Evolutionary conservation across 1,140 invertebrate species (phyloP), one percentile per base, ranked within the genome.

Genomic region (Carposina sasakii): DNA sequence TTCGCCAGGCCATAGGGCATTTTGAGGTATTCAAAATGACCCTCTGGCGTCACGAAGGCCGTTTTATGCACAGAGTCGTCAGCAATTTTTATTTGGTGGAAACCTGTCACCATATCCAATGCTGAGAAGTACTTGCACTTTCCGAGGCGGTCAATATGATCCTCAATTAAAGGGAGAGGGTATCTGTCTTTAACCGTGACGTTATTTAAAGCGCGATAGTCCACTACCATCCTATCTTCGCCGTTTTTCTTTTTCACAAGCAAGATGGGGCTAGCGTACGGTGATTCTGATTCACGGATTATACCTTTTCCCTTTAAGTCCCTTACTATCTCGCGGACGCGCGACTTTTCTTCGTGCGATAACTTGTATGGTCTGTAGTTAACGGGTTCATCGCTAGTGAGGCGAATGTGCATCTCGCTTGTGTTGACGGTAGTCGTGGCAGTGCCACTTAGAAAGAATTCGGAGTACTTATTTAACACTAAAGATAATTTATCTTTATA

Each of bases 131-230:
- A 47, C 8, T 23, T 41, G 3, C 28, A 15, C 8, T 64, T 15
- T 9, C 30, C 44, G 15, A 46, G 17, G 1, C 44, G 19, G 13
- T 46, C 44, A 16, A 46, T 36, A 13, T 46, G 23, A 70, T 39
- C 15, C n/a, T n/a, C n/a, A n/a, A n/a, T n/a, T n/a, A n/a, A n/a
- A n/a, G n/a, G n/a, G n/a, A n/a, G n/a, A n/a, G 71, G 74, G 54
- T 50, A 76, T 26, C 53, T 20, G 22, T 73, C 67, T 39, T 57
- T 59, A 2, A 57, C 51, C 0, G 62, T 71, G 28, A 57, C 48
- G 6, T 46, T 40, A 48, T 76, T 81, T 13, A 81, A 24, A 24
- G 22, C 39, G 6, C 75, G 36, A 36, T 55, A 77, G 43, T 81
- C 71, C 0, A 76, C 57, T 36, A 67, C 74, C 12, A 76, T 50